Base-by-base conservation (phyloP, 2,797 vertebrate genomes). In the Synanceia verrucosa region DNA sequence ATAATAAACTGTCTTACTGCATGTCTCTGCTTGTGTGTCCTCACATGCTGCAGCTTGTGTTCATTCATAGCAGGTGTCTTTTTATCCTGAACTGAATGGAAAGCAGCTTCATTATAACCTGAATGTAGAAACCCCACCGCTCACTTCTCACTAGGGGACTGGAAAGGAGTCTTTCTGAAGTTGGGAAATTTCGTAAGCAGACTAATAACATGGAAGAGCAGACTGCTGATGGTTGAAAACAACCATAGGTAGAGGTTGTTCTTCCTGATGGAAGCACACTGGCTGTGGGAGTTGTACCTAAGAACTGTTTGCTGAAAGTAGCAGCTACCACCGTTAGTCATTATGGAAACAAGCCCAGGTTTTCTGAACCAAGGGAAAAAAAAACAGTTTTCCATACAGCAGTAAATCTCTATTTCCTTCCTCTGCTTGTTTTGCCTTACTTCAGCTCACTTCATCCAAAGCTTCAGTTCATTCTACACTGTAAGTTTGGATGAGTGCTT, bases 261-360 rank as follows among this genome's bases (percentile, higher is more conserved):
- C n/a, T 46, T 51, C 69, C 31, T 74, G 44, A 76, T 57, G 23
- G 43, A 16, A 61, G 46, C 43, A 60, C 31, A 50, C 10, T 9
- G 37, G 41, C 44, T 55, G 16, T 2, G 55, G 34, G 64, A 64
- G 44, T 37, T 43, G 34, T 57, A 70, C 65, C 65, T 56, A 23
- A 41, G 62, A 51, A 65, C 19, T 60, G 43, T 73, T 66, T 80
- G 62, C 78, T 65, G 65, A 81, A 69, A 55, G 68, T 63, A 58
- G 56, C 65, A 77, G 70, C 52, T 53, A 60, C 43, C 28, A 29
- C 56, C 14, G 39, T 70, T 72, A 70, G 65, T 72, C 74, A 73
- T 79, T 84, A 74, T 68, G 29, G 57, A 80, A 72, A 81, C 66
- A 81, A 77, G 79, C 53, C 28, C 61, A 24, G 41, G 72, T 81